phyloP scores from a whole-genome alignment of 2,888 invertebrate genomes.

The Coremacera marginata region DNA sequence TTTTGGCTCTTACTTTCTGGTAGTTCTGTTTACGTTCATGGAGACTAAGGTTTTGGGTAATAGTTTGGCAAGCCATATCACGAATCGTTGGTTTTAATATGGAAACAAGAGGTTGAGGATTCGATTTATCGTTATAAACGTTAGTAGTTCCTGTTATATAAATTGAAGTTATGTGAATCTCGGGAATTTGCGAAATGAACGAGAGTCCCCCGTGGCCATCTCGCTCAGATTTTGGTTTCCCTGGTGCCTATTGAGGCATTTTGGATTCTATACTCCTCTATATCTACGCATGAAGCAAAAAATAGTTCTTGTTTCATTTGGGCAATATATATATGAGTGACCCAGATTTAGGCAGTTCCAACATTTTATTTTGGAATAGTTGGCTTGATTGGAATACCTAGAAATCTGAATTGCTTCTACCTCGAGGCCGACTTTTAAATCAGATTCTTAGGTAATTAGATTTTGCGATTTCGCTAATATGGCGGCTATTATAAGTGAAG shows the following conservation, averaged over 20 bases:
- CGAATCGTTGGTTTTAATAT: background rate
- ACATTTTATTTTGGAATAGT: slow-evolving; percentile 16
- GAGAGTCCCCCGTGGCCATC: slow-evolving; percentile 10
- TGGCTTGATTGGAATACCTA: background rate
- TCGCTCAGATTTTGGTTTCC: slow-evolving; percentile 18
- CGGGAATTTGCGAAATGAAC: background rate
- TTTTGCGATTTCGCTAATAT: no score
- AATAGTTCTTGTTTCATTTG: background rate
- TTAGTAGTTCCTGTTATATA: background rate
- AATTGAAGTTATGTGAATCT: background rate
- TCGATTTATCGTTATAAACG: no score
- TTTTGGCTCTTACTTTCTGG: background rate
- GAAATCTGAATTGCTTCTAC: background rate
- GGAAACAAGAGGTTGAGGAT: background rate
- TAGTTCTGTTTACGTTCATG: background rate
- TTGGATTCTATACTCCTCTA: slow-evolving; percentile 13
- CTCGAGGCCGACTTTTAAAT: background rate
- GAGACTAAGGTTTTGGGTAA: background rate
- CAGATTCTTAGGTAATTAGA: no score
- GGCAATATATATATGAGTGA: slow-evolving; percentile 22
- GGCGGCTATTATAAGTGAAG: no score
- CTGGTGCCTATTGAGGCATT: slow-evolving; percentile 10
- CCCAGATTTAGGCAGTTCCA: slow-evolving; percentile 6
- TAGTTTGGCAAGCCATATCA: background rate
- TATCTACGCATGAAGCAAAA: slow-evolving; percentile 18